Evolutionary conservation across 1,140 invertebrate genomes (phyloP).

Genomic region (Drosophila ogumai): DNA sequence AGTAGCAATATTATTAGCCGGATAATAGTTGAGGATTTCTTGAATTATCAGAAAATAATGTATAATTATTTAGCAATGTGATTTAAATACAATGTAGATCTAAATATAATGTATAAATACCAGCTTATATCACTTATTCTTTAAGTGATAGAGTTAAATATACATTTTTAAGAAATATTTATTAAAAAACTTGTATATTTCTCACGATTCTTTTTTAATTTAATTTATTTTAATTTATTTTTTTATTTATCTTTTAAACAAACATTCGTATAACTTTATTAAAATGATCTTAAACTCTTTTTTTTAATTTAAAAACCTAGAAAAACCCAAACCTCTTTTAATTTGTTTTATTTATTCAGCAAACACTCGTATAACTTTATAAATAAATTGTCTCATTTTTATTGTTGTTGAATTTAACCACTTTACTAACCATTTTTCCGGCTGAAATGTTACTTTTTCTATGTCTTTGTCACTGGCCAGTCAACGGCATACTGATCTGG

Average conservation of each 20-base stretch:
- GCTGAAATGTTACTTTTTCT: background rate
- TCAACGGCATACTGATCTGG: background rate
- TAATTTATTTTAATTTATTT: too few relatives aligned
- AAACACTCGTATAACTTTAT: background rate
- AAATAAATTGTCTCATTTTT: background rate
- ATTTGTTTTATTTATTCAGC: background rate
- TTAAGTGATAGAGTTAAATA: too few relatives aligned
- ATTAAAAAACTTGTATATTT: too few relatives aligned
- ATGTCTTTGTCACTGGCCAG: background rate
- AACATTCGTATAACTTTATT: too few relatives aligned
- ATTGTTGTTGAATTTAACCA: background rate
- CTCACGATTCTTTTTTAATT: too few relatives aligned
- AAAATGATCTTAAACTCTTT: too few relatives aligned
- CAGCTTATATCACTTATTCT: too few relatives aligned
- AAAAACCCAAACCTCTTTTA: background rate
- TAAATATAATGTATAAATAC: too few relatives aligned
- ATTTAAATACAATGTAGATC: too few relatives aligned
- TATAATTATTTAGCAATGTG: background rate
- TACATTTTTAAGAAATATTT: too few relatives aligned
- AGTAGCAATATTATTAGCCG: background rate
- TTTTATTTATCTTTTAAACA: too few relatives aligned
- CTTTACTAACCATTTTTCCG: slow-evolving; percentile 5
- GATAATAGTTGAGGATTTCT: background rate
- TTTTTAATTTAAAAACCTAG: too few relatives aligned
- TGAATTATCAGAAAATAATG: background rate